Conservation (phyloP, 2,888 invertebrate genomes). For the Ypsolopha scabrella region DNA sequence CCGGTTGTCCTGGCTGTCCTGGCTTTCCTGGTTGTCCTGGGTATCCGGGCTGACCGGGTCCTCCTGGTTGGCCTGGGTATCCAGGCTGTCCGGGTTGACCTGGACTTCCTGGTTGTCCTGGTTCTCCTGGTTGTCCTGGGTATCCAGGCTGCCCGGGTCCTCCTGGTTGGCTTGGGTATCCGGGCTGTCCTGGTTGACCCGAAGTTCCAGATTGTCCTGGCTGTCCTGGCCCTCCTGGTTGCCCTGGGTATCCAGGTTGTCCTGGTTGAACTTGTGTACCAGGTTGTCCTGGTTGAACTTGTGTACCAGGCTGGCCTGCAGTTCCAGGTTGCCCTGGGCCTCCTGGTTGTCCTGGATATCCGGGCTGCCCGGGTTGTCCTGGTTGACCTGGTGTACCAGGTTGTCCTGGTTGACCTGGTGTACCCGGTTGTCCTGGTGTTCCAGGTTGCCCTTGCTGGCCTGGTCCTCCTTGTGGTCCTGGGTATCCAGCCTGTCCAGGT, state of each 20-base stretch:
- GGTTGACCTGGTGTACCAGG: conserved; percentile 3
- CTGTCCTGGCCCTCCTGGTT: conserved; percentile 1
- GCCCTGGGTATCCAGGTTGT: conserved; percentile 1
- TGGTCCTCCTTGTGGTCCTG: conserved; percentile 2
- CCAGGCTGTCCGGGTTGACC: conserved; percentile 6
- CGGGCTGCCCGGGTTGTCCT: conserved; percentile 7
- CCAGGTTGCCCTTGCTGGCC: conserved; percentile 6
- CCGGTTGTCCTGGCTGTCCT: conserved; percentile 16
- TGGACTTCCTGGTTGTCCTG: conserved; percentile 26
- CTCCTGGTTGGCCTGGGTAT: conserved; percentile 33
- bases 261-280: conserved; percentile 5
- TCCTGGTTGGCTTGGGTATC: conserved; percentile 1
- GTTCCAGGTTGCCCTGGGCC: conserved; percentile 64
- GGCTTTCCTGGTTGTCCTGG: conserved; percentile 7
- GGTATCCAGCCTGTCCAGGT: conserved; percentile 1
- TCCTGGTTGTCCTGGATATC: conserved; percentile 32
- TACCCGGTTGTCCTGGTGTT: conserved; percentile 2
- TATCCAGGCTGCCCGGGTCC: conserved; percentile 7
- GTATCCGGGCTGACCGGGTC: conserved; percentile 34
- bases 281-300: conserved; percentile 34
- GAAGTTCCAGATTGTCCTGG: neutral
- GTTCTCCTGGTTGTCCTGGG: conserved; percentile 11
- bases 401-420: neutral
- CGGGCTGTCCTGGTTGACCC: conserved; percentile 5
- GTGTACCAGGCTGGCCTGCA: conserved; percentile 26